Evolutionary conservation across 2,888 invertebrate genomes (phyloP), one percentile per base, ranked within the genome.

Genomic region (Pseudolycoriella hygida): DNA sequence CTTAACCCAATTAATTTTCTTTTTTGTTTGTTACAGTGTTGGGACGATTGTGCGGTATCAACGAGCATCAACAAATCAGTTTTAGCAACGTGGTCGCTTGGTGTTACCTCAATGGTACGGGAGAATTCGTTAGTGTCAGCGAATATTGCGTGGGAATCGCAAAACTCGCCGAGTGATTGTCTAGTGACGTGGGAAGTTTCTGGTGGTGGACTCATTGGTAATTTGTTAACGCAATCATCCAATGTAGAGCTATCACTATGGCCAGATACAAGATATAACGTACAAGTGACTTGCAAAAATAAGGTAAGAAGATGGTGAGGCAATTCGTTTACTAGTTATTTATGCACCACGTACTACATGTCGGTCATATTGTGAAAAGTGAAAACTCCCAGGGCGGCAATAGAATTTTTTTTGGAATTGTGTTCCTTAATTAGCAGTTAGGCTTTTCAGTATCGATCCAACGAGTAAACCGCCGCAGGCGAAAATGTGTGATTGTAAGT

Each of bases 141-240:
- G 20, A 64, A 64, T 54, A 61, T 64, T 42, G 59, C 63, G 30
- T 64, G 64, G 64, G 40, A 40, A 17, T 17, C 45, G 34, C 17
- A 39, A 17, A 41, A 40, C 14, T 34, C 34, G 6, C 45, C 45
- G 44, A 76, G 75, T 19, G 77, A 83, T 48, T 84, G 83, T 64
- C 69, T 84, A 57, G 82, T 85, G 44, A 83, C 83, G 49, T 85
- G 84, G 84, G 84, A 85, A 70, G 79, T 84, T 46, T 80, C 79
- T 56, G 83, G 83, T 47, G 83, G 83, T 53, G 83, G 83, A 51
- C 68, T 85, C 49, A 82, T 80, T 66, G 84, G 84, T 51, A 83
- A 84, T 64, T 69, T 84, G 51, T 80, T 83, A 64, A 85, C 84
- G 38, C 83, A 84, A 62, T 79, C 81, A 44, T 81, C 81, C 47